A percentile compares a stretch with the other conserved stretches of the same genome.
Evolutionary conservation across 2,113 vertebrate genomes (phyloP).

Genomic region (Eidolon helvum): DNA sequence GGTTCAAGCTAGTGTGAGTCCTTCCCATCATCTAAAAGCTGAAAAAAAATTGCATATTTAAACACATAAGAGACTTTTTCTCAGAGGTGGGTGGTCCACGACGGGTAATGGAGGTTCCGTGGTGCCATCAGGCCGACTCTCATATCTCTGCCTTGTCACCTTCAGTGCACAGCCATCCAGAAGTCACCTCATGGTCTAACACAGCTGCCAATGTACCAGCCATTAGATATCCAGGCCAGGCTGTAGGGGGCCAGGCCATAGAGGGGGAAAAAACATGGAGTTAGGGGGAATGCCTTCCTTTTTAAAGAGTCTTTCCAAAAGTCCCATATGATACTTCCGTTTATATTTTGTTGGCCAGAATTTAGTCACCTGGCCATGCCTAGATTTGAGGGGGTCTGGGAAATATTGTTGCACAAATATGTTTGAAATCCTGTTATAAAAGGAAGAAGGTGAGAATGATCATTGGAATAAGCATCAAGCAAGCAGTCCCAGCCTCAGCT

Average conservation of each 20-base stretch:
- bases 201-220: neutral
- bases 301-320: neutral
- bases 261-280: neutral
- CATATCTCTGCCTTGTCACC: neutral
- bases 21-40: neutral
- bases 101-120: neutral
- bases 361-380: neutral
- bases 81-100: neutral
- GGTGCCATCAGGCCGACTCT: too few relatives aligned
- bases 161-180: neutral
- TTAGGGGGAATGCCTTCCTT: neutral
- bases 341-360: neutral
- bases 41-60: neutral
- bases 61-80: neutral
- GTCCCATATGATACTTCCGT: neutral
- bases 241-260: neutral
- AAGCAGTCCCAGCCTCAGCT: neutral
- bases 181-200: neutral
- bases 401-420: neutral
- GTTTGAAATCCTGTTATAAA: neutral
- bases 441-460: neutral
- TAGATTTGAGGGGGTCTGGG: neutral
- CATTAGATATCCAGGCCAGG: neutral
- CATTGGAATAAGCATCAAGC: neutral
- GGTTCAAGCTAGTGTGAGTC: neutral